A percentile compares a stretch with the other conserved stretches of the same genome.
Conservation (phyloP, 2,888 invertebrate genomes). For the Thelaira solivaga region DNA sequence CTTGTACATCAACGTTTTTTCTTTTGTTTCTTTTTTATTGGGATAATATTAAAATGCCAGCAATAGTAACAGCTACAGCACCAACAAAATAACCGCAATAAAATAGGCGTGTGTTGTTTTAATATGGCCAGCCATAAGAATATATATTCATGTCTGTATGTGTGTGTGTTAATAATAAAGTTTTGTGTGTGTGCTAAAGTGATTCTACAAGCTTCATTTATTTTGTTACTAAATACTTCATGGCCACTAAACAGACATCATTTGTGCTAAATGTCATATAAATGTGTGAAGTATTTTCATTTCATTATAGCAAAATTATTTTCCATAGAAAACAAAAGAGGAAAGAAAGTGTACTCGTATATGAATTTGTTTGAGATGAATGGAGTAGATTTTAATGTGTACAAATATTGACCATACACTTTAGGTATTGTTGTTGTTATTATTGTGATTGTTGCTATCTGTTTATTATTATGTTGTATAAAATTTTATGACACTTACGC, state of each 20-base stretch:
- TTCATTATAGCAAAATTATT: constrained; percentile 1
- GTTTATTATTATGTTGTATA: constrained; percentile 53
- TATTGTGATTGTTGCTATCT: constrained; percentile 36
- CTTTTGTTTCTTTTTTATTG: background rate
- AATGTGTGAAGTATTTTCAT: constrained; percentile 59
- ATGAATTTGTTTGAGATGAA: background rate
- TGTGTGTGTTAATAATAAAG: constrained; percentile 49
- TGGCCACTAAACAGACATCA: constrained; percentile 57
- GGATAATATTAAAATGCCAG: constrained; percentile 11
- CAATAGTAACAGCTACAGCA: background rate
- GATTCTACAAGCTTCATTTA: constrained; percentile 43
- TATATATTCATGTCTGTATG: too few species aligned
- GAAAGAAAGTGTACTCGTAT: too few species aligned
- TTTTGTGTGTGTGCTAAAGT: constrained; percentile 31
- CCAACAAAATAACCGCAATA: constrained; percentile 5
- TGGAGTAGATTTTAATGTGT: constrained; percentile 20
- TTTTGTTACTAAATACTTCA: constrained; percentile 56
- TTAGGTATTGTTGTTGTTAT: too few species aligned
- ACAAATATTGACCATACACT: constrained; percentile 27
- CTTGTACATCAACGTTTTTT: background rate
- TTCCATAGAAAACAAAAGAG: background rate
- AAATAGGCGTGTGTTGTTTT: constrained; percentile 39
- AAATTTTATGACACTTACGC: constrained; percentile 56
- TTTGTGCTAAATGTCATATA: constrained; percentile 54
- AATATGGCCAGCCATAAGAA: constrained; percentile 42